Base-by-base conservation (phyloP, 2,888 invertebrate genomes). In the Lampropteryx suffumata region DNA sequence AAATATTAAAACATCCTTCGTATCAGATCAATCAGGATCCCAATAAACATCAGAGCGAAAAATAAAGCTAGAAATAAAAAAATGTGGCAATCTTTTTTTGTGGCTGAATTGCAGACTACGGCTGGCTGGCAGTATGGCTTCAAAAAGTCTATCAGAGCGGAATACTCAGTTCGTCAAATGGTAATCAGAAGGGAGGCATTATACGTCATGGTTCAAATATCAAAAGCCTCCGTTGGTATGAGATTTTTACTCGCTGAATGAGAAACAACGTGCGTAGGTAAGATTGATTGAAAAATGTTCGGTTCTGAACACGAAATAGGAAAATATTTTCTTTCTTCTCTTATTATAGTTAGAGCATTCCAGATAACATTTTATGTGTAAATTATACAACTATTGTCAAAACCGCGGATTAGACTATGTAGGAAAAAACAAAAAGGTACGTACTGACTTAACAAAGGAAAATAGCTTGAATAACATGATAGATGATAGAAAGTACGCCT, bases 191-290 rank as follows among this genome's bases (percentile, higher is more conserved):
- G 77, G 74, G 78, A 78, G 79, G 74, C 72, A 80, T 82, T 82
- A 84, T 83, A 82, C 84, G 74, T 79, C 72, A 87, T 84, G 88
- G 82, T 84, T 88, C 83, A 84, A 76, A 86, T 85, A 88, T 88
- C 88, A 88, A 83, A 86, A 79, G 79, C 73, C 67, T 63, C 59
- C 63, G 53, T 41, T 51, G 71, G 64, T 73, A 72, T 74, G 71
- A 74, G 70, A 63, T 74, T 79, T 81, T 79, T 76, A 75, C 71
- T 73, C 73, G 71, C 66, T 71, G 80, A 77, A 82, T 79, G 79
- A 80, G 74, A 79, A 77, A 71, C 69, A 65, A 64, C 59, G 57
- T 65, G 67, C 60, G 65, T 67, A 73, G 66, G 63, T 66, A 65
- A 65, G 66, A 71, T 69, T 74, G 66, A 70, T 70, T 65, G 65